These are phyloP conservation scores for Rhyzopertha dominica DNA, from an alignment of 1,140 invertebrate genomes.

Conservation along the genomic window DNA sequence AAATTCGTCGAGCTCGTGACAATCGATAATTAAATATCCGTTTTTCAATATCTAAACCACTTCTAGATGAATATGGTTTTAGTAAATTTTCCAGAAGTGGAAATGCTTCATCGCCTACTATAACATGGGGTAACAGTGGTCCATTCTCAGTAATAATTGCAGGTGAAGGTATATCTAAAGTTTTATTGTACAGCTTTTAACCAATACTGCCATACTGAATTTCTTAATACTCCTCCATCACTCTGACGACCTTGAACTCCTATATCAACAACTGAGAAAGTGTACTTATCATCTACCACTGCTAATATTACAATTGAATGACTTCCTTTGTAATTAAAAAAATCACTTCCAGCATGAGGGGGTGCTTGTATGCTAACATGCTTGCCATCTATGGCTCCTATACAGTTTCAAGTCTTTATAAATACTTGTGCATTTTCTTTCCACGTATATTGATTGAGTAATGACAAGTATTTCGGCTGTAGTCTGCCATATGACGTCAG, in stretches of 20 bases:
- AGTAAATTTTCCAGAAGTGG: too few relatives aligned
- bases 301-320: constrained; percentile 47
- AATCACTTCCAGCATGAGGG: constrained; percentile 39
- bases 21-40: too few relatives aligned
- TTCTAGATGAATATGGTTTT: too few relatives aligned
- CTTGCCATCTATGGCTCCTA: constrained; percentile 33
- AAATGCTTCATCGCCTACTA: constrained; percentile 49
- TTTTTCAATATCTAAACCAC: too few relatives aligned
- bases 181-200: constrained; percentile 23
- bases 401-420: too few relatives aligned
- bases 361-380: too few relatives aligned
- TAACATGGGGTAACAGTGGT: constrained; percentile 30
- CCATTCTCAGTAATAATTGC: constrained; percentile 25
- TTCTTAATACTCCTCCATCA: constrained; percentile 43
- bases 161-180: constrained; percentile 31
- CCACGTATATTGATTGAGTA: too few relatives aligned
- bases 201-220: constrained; percentile 16
- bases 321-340: constrained; percentile 46
- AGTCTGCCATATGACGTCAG: too few relatives aligned
- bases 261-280: constrained; percentile 44
- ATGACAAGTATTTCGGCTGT: too few relatives aligned
- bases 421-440: too few relatives aligned
- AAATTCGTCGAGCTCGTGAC: too few relatives aligned
- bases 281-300: constrained; percentile 44
- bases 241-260: constrained; percentile 41